These are phyloP conservation scores for Spinibarbus caldwelli DNA, from an alignment of 2,797 vertebrate genomes.

Conservation along the genomic window DNA sequence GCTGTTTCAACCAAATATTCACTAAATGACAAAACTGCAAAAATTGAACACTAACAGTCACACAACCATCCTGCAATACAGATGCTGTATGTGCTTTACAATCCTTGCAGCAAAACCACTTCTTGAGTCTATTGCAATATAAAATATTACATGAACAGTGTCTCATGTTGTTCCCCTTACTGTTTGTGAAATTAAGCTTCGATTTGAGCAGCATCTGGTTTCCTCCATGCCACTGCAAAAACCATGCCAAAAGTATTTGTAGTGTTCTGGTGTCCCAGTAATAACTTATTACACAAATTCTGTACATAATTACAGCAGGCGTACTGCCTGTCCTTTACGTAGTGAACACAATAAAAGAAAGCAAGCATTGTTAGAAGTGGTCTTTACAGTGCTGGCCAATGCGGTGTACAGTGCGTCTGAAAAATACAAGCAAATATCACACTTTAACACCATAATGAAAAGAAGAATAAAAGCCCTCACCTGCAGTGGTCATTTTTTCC, in stretches of 20 bases:
- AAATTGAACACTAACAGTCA: conserved; percentile 40
- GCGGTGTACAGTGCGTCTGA: conserved; percentile 30
- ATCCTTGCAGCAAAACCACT: conserved; percentile 68
- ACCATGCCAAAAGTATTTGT: conserved; percentile 47
- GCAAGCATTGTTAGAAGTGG: conserved; percentile 43
- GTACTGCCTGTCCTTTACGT: conserved; percentile 62
- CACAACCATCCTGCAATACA: conserved; percentile 60
- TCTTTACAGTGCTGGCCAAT: conserved; percentile 46
- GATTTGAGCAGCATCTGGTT: conserved; percentile 11
- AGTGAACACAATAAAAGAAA: conserved; percentile 63
- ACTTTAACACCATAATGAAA: conserved; percentile 39
- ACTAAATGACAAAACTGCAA: conserved; percentile 9
- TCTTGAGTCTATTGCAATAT: conserved; percentile 66
- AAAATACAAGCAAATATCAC: conserved; percentile 41
- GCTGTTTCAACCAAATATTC: conserved; percentile 69
- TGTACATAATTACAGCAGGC: conserved; percentile 89
- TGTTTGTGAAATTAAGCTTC: conserved; percentile 18
- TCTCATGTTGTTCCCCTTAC: conserved; percentile 47
- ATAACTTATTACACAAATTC: conserved; percentile 84
- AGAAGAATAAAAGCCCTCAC: conserved; percentile 56
- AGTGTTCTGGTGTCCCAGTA: conserved; percentile 63
- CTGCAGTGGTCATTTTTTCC: conserved; percentile 59
- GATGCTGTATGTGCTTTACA: conserved; percentile 75
- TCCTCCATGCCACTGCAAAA: conserved; percentile 10
- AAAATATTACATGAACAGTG: conserved; percentile 73